Evolutionary conservation across 2,888 invertebrate species (phyloP).

Genomic region (Andrena hattorfiana): DNA sequence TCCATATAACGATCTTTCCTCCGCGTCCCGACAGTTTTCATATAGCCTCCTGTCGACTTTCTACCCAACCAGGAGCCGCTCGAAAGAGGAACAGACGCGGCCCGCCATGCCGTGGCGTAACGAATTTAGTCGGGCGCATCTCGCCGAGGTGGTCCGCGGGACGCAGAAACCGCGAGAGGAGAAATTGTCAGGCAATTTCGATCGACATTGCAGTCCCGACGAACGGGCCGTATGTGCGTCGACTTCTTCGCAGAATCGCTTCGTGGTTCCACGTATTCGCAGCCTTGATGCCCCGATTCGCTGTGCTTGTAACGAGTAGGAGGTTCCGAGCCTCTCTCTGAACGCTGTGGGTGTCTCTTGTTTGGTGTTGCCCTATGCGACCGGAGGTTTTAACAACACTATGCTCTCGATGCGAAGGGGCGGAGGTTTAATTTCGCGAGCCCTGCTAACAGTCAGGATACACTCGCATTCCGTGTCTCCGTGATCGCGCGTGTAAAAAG

Average conservation of each 20-base stretch:
- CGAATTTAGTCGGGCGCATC: conserved; percentile 50
- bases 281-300: background rate
- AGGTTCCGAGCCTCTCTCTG: no score
- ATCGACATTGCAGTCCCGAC: background rate
- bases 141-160: background rate
- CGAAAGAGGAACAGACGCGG: conserved; percentile 30
- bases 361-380: no score
- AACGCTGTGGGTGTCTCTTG: no score
- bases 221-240: background rate
- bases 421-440: no score
- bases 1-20: conserved; percentile 63
- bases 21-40: conserved; percentile 56
- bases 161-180: background rate
- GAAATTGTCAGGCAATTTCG: background rate
- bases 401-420: no score
- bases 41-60: conserved; percentile 57
- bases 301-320: no score
- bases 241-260: no score
- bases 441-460: no score
- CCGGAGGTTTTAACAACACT: no score
- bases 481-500: background rate
- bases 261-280: background rate
- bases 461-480: background rate
- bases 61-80: conserved; percentile 47
- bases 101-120: conserved; percentile 32